Percentiles rank a stretch among this genome's conserved stretches.
These are phyloP conservation scores for Ceryle rudis DNA, from an alignment of 2,797 vertebrate genomes.

Conservation along the genomic window DNA sequence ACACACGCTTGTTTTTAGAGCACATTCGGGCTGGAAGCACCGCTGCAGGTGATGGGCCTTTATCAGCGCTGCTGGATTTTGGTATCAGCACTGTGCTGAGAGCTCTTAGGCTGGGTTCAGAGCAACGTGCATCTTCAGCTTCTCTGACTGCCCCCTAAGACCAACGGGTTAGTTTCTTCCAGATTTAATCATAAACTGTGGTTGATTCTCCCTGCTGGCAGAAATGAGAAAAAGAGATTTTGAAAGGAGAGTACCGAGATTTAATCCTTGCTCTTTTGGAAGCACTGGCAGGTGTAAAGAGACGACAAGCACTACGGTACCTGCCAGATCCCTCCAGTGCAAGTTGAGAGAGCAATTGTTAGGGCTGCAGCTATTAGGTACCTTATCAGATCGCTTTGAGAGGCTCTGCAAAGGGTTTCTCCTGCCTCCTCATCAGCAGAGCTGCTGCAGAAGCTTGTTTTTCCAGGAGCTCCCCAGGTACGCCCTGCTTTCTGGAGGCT, in stretches of 20 bases:
- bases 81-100: not conserved
- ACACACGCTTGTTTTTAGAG: not conserved
- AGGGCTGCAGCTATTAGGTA: not conserved
- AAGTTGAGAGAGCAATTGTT: not conserved
- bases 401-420: not conserved
- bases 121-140: not conserved
- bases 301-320: not conserved
- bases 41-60: not conserved
- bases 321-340: not conserved
- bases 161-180: not conserved
- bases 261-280: not conserved
- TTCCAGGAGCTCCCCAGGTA: not conserved
- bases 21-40: not conserved
- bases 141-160: not conserved
- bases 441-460: not conserved
- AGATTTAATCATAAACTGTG: not conserved
- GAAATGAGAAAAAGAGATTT: not conserved
- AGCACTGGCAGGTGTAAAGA: not conserved
- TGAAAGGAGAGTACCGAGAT: not conserved
- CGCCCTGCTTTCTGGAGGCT: not conserved
- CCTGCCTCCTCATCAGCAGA: not conserved
- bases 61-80: not conserved
- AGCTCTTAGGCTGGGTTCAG: not conserved
- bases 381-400: not conserved
- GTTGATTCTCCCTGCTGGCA: not conserved